Percentiles rank a stretch among this genome's conserved stretches.
Evolutionary conservation across 2,888 invertebrate species (phyloP).

Genomic region (Ichneumon xanthorius): DNA sequence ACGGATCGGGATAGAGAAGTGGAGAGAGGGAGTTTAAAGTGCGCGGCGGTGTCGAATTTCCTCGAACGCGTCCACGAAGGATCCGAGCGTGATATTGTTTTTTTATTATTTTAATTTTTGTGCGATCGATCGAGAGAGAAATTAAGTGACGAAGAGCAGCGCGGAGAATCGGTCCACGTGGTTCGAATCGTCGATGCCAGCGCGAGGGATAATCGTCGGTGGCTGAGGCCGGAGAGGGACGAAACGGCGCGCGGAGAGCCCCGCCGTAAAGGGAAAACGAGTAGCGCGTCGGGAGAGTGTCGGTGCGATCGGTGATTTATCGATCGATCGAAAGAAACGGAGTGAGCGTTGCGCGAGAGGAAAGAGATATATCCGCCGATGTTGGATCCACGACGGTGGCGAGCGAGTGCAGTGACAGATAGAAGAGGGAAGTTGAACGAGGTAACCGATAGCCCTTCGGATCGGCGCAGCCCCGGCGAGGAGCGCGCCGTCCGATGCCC

Average conservation of each 20-base stretch:
- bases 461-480: neutral
- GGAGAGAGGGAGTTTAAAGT: conserved; percentile 12
- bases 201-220: conserved; percentile 36
- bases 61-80: neutral
- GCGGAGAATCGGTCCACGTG: neutral
- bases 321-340: conserved; percentile 57
- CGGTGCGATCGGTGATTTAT: conserved; percentile 76
- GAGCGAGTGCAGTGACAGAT: conserved; percentile 10
- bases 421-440: conserved; percentile 68
- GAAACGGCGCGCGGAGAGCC: conserved; percentile 34
- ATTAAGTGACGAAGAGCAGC: neutral
- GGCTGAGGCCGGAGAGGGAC: conserved; percentile 49
- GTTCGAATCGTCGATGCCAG: neutral
- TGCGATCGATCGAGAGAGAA: neutral
- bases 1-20: conserved; percentile 37
- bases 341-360: conserved; percentile 7
- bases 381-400: neutral
- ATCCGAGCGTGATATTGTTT: conserved; percentile 1
- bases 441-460: conserved; percentile 69
- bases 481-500: neutral
- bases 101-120: neutral
- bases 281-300: conserved; percentile 70
- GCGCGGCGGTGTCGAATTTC: conserved; percentile 42
- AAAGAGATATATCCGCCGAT: conserved; percentile 12
- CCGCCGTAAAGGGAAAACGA: conserved; percentile 76